Evolutionary conservation across 2,888 invertebrate genomes (phyloP), one percentile per base, ranked within the genome.

Genomic region (Drosophila setosimentum): DNA sequence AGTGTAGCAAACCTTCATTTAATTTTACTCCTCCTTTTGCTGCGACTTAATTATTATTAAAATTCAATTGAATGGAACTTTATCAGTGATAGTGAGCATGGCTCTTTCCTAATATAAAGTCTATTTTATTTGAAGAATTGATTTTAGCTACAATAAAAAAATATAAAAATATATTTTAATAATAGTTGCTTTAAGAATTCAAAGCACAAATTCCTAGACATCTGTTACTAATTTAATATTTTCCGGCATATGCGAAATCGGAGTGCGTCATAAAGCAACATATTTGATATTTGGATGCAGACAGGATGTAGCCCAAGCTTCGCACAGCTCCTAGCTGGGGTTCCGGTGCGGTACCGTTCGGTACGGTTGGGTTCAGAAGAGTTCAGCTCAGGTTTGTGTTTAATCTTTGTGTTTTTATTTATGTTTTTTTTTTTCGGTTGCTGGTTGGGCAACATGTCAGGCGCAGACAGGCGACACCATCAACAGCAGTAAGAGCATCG

Each of bases 381-480:
- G 51, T 63, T 68, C 67, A 55, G 66, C 57, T 68, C 48, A 42
- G 61, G 45, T 24, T 33, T 59, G 45, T 30, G 54, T 74, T 69
- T 57, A 54, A 60, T 54, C 58, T 45, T 54, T 57, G n/a, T 45
- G 21, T 40, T 29, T 11, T 1, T 54, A 58, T 45, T 54, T 57
- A 18, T 45, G 21, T 40, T 29, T 11, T 1, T 11, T 29, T n/a
- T 18, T 35, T 29, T n/a, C 16, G 27, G 33, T 29, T 35, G 30
- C 16, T 45, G 51, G 78, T 65, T 48, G 63, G 67, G 68, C 32
- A 50, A 71, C 60, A 63, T 65, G 71, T 80, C 68, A 66, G 35
- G 68, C 58, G 45, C 71, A 76, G 72, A 57, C 76, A 72, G 76
- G 80, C 68, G 78, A 78, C 80, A 79, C 57, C 63, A 70, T 11